Evolutionary conservation across 2,888 invertebrate species (phyloP), one percentile per base, ranked within the genome.

Genomic region (Drosophila longiperda): DNA sequence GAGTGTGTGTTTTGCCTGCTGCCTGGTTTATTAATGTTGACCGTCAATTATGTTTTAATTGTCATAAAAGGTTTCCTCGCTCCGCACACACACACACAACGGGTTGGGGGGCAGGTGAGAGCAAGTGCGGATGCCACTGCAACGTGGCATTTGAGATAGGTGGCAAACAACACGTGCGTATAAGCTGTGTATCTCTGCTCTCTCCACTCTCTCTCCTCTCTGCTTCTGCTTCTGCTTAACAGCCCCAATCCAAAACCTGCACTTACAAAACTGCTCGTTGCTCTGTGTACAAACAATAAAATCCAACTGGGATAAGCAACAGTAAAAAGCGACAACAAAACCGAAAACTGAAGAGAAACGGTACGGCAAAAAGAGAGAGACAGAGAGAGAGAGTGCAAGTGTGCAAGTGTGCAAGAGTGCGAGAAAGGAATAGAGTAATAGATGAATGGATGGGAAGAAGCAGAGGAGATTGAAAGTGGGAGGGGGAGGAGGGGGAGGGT

Each of bases 11-110:
- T 58, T 63, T 66, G 60, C 53, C 57, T 63, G 64, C 76, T 73
- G 69, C 69, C 81, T 89, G 87, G 82, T 90, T 87, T 87, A 90
- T 87, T 87, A 91, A 91, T 91, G 89, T 91, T 92, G 90, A 92
- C 89, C 92, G 92, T 92, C 93, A 93, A 93, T 93, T 93, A 93
- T 90, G 90, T 93, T 92, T 93, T 92, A 93, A 93, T 93, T 93
- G 93, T 90, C 90, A 91, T 93, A 92, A 92, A 92, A 93, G 92
- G 91, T 90, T 91, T 91, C 66, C 85, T 76, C 76, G 73, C 67
- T 61, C 23, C 23, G 48, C 45, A 50, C 36, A 42, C 61, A 53
- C 54, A 62, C 53, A 61, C 36, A 62, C 40, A 26, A 26, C 5
- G 40, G 45, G n/a, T 11, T 26, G n/a, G 48, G 17, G 63, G 9